Evolutionary conservation across 2,888 invertebrate genomes (phyloP).

Genomic region (Acrobasis suavella): DNA sequence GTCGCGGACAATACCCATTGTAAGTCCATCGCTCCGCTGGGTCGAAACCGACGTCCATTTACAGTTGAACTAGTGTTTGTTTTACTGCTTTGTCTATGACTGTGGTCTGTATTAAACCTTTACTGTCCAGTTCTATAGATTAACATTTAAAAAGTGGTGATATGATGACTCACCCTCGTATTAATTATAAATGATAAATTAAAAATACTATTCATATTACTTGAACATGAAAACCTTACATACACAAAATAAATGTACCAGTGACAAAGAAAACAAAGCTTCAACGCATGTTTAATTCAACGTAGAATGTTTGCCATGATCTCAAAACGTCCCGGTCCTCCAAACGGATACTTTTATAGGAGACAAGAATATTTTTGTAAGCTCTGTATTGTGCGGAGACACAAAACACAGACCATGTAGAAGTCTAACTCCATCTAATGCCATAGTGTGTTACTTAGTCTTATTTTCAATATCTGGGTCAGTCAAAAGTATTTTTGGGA

Average conservation of each 20-base stretch:
- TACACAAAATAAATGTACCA: background rate
- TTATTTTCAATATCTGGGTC: too few relatives aligned
- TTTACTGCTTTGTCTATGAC: background rate
- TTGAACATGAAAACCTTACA: background rate
- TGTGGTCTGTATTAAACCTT: background rate
- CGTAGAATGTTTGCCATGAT: slow-evolving; percentile 15
- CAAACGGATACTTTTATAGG: slow-evolving; percentile 18
- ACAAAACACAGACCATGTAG: background rate
- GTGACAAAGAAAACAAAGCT: slow-evolving; percentile 18
- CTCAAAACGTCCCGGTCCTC: slow-evolving; percentile 14
- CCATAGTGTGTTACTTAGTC: too few relatives aligned
- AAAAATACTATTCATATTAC: too few relatives aligned
- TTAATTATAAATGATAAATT: too few relatives aligned
- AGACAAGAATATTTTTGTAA: slow-evolving; percentile 18
- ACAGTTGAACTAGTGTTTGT: slow-evolving; percentile 2
- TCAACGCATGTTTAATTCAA: slow-evolving; percentile 18
- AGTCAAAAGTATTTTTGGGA: too few relatives aligned
- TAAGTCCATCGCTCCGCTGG: background rate
- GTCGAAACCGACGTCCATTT: background rate
- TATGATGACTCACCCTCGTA: too few relatives aligned
- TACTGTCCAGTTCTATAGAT: background rate
- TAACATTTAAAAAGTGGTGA: too few relatives aligned
- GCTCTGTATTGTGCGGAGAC: slow-evolving; percentile 5
- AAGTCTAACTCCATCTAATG: background rate
- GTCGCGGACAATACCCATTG: slow-evolving; percentile 11